Conservation (phyloP, 2,888 invertebrate genomes). For the Buathra laborator region DNA sequence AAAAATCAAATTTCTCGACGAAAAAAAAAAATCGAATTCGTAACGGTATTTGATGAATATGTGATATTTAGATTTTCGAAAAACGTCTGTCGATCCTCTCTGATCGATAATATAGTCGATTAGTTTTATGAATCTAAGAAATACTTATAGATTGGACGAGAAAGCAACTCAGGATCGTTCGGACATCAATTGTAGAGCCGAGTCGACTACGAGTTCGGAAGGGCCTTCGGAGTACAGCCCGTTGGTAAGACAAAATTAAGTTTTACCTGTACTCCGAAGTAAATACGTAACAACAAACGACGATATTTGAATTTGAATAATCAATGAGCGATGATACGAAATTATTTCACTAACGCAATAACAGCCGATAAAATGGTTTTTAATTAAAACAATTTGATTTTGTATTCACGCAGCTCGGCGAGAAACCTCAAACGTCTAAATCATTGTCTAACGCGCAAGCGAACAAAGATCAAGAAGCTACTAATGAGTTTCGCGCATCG, state of each 20-base stretch:
- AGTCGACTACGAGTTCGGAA: conserved; percentile 65
- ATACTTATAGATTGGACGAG: conserved; percentile 44
- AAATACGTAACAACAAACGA: background rate
- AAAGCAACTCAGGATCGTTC: conserved; percentile 31
- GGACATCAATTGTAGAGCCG: conserved; percentile 54
- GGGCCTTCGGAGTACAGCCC: conserved; percentile 61
- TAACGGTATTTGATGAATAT: too few relatives aligned
- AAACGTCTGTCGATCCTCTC: too few relatives aligned
- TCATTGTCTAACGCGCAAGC: conserved; percentile 56
- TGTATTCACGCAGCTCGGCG: conserved; percentile 51
- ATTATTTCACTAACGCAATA: background rate
- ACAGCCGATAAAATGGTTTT: background rate
- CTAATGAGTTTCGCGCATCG: conserved; percentile 80
- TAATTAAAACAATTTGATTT: conserved; percentile 2
- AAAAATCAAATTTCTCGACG: too few relatives aligned
- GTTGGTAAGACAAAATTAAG: conserved; percentile 49
- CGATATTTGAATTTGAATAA: conserved; percentile 1
- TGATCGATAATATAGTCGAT: too few relatives aligned
- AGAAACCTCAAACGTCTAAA: conserved; percentile 52
- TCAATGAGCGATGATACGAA: background rate
- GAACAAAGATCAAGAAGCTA: conserved; percentile 62
- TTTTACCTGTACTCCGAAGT: conserved; percentile 22
- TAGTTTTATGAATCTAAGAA: background rate
- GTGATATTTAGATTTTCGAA: too few relatives aligned
- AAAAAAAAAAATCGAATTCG: too few relatives aligned